A percentile compares a stretch with the other conserved stretches of the same genome.
phyloP scores from a whole-genome alignment of 2,888 invertebrate species.

The Sarcophaga variegata region DNA sequence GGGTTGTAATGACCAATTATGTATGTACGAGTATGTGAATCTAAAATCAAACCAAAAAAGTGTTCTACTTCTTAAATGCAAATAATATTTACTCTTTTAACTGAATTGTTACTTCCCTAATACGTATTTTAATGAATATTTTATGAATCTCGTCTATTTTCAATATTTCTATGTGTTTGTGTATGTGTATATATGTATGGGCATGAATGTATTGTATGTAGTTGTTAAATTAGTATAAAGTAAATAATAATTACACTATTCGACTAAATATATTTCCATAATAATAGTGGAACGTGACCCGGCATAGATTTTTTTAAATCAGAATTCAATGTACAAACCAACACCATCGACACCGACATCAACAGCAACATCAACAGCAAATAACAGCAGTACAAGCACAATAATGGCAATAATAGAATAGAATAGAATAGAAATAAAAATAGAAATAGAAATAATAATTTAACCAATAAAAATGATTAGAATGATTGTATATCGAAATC shows the following conservation, averaged over 20 bases:
- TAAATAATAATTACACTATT: conserved; percentile 49
- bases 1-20: too few species aligned
- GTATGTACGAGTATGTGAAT: too few species aligned
- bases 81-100: too few species aligned
- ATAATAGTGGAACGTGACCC: conserved; percentile 46
- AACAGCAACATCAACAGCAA: neutral
- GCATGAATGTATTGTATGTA: neutral
- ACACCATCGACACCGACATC: neutral
- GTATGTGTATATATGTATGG: too few species aligned
- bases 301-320: conserved; percentile 39
- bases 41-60: too few species aligned
- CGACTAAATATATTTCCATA: conserved; percentile 15
- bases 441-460: conserved; percentile 34
- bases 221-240: conserved; percentile 26
- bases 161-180: too few species aligned
- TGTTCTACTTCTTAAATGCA: too few species aligned
- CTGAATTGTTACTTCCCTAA: too few species aligned
- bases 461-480: conserved; percentile 46
- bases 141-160: too few species aligned
- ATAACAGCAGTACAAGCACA: too few species aligned
- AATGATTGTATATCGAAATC: neutral
- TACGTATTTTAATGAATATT: too few species aligned
- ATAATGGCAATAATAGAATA: neutral
- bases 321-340: conserved; percentile 13
- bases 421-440: neutral